Base-by-base conservation (phyloP, 2,888 invertebrate species). In the Ophion ellenae region DNA sequence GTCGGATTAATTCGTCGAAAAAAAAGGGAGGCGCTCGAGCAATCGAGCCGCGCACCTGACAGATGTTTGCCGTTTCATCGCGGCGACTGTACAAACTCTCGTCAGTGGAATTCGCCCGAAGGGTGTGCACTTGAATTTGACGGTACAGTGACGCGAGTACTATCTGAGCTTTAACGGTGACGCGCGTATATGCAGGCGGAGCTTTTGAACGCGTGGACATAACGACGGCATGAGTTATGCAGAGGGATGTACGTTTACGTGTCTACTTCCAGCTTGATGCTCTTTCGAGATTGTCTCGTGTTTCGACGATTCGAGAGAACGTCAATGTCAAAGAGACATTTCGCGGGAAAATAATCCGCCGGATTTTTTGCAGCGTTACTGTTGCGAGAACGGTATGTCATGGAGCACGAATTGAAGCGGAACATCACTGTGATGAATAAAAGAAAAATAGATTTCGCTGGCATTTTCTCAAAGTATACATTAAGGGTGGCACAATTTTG, bases 1-100 rank as follows among this genome's bases (percentile, higher is more conserved):
- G 67, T 14, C 9, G 40, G 40, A 69, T 45, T 57, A 57, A 57
- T 57, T 28, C 57, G 6, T 7, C 17, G 45, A 9, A 4, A 53
- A 59, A 57, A 69, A 78, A 67, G n/a, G 71, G 70, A 36, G 66
- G 28, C 47, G 69, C 70, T 79, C 61, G 64, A 73, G 75, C 67
- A 79, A 85, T 79, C 75, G 66, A 82, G 75, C 45, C 20, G 71
- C 79, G 57, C 40, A 75, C 82, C 70, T 79, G 70, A 71, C 71
- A 45, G 59, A 75, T 70, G 79, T 66, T 79, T 75, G 40, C 82
- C 32, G 28, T 59, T 47, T 36, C 45, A 64, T 20, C 20, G 47
- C 64, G 75, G 45, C 57, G 47, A 47, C 80, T 71, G 59, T 59
- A 59, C 63, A 47, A 66, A 66, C 67, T 20, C 63, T 77, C 73